Percentiles rank a stretch among this genome's conserved stretches.
phyloP scores from a whole-genome alignment of 2,888 invertebrate genomes.

The Adelphocoris suturalis region DNA sequence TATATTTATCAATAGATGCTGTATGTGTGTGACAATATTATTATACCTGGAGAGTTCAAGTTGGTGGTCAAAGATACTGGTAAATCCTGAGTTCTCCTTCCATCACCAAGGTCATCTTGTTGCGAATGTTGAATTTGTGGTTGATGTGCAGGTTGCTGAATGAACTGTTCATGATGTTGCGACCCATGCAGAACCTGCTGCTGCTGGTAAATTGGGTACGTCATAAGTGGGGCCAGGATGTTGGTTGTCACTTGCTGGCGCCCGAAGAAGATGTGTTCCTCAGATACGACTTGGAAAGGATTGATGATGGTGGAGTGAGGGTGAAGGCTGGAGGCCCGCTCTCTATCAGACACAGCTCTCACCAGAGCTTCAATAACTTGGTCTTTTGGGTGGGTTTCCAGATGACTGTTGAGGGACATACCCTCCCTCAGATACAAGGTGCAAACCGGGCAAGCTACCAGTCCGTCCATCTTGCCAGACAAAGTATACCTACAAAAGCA shows the following conservation, averaged over 20 bases:
- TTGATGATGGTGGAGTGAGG: constrained; percentile 71
- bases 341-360: constrained; percentile 66
- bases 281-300: constrained; percentile 74
- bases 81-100: background rate
- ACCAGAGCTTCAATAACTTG: constrained; percentile 90
- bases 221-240: constrained; percentile 72
- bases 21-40: no score
- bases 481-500: background rate
- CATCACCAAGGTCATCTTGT: constrained; percentile 35
- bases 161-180: constrained; percentile 3
- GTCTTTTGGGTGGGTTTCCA: constrained; percentile 92
- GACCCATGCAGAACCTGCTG: constrained; percentile 56
- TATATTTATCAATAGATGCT: no score
- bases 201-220: constrained; percentile 72
- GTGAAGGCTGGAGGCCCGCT: constrained; percentile 5
- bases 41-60: background rate
- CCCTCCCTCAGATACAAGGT: constrained; percentile 90
- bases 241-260: constrained; percentile 73
- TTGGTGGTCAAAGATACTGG: background rate
- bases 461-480: constrained; percentile 76
- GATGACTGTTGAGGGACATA: constrained; percentile 88
- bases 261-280: constrained; percentile 72
- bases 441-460: constrained; percentile 87
- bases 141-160: constrained; percentile 24
- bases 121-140: constrained; percentile 17